These are phyloP conservation scores for Zaprionus bogoriensis DNA, from an alignment of 2,888 invertebrate species.

Conservation along the genomic window DNA sequence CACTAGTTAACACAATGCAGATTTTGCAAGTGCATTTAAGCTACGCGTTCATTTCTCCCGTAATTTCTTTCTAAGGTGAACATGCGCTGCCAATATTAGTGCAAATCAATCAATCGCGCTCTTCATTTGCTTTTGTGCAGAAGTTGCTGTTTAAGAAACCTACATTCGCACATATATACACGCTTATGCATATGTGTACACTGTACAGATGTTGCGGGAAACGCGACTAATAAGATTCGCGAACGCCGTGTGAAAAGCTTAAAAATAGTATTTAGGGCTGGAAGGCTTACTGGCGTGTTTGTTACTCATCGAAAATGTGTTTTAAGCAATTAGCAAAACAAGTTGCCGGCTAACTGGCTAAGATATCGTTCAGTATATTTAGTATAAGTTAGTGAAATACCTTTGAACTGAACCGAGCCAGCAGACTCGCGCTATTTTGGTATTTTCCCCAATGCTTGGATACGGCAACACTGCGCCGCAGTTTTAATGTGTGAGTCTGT, in stretches of 20 bases:
- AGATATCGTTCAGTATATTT: slow-evolving; percentile 17
- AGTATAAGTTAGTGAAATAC: slow-evolving; percentile 6
- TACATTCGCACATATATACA: not conserved
- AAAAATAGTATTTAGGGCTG: not conserved
- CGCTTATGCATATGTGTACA: too few species aligned
- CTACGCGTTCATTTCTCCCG: not conserved
- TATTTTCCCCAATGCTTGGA: slow-evolving; percentile 9
- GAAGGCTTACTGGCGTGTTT: not conserved
- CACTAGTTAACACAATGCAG: slow-evolving; percentile 5
- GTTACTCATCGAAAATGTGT: not conserved
- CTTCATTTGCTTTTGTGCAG: not conserved
- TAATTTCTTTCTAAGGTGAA: not conserved
- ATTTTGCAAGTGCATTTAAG: slow-evolving; percentile 5
- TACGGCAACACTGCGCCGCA: slow-evolving; percentile 41
- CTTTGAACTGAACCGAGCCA: too few species aligned
- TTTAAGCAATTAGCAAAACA: slow-evolving; percentile 27
- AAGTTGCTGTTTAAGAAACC: not conserved
- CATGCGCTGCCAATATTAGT: not conserved
- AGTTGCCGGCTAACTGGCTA: slow-evolving; percentile 50
- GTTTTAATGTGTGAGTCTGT: slow-evolving; percentile 55
- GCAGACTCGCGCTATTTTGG: not conserved
- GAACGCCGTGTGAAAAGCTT: not conserved
- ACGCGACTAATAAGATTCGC: not conserved
- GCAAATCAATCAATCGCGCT: not conserved
- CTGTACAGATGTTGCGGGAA: slow-evolving; percentile 2